A percentile compares a stretch with the other conserved stretches of the same genome.
Evolutionary conservation across 1,140 invertebrate species (phyloP).

Genomic region (Helicoverpa zea): DNA sequence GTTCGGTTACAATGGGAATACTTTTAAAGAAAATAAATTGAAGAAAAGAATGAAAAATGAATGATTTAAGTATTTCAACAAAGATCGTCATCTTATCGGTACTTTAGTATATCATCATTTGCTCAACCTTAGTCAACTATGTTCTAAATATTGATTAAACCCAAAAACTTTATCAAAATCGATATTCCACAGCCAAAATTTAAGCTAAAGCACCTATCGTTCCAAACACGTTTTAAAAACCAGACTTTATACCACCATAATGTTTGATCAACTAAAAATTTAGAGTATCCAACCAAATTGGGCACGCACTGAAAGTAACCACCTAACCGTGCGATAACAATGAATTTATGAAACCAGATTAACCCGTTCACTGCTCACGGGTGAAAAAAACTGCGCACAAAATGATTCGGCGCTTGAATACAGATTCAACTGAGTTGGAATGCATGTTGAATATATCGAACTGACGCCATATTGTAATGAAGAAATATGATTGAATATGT

Average conservation of each 20-base stretch:
- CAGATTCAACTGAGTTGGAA: conserved; percentile 14
- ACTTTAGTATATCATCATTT: no score
- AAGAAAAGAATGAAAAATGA: no score
- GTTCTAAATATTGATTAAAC: no score
- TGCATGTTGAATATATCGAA: not conserved
- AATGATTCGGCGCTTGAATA: conserved; percentile 11
- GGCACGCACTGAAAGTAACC: conserved; percentile 9
- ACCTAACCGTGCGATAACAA: conserved; percentile 32
- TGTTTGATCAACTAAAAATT: not conserved
- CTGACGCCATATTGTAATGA: not conserved
- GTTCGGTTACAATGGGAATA: not conserved
- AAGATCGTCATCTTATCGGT: no score
- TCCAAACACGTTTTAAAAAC: not conserved
- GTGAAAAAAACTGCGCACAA: conserved; percentile 11
- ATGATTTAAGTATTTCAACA: no score
- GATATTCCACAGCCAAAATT: no score
- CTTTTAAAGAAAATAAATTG: no score
- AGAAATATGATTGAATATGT: not conserved
- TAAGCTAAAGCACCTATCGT: not conserved
- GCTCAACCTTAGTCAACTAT: no score
- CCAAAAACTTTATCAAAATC: no score
- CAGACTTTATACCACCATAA: not conserved
- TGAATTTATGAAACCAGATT: conserved; percentile 38
- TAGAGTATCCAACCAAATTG: conserved; percentile 13
- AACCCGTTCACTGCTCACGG: conserved; percentile 16